A percentile compares a stretch with the other conserved stretches of the same genome.
These are phyloP conservation scores for Enhydra lutris DNA, from an alignment of 2,113 vertebrate species.

Conservation along the genomic window DNA sequence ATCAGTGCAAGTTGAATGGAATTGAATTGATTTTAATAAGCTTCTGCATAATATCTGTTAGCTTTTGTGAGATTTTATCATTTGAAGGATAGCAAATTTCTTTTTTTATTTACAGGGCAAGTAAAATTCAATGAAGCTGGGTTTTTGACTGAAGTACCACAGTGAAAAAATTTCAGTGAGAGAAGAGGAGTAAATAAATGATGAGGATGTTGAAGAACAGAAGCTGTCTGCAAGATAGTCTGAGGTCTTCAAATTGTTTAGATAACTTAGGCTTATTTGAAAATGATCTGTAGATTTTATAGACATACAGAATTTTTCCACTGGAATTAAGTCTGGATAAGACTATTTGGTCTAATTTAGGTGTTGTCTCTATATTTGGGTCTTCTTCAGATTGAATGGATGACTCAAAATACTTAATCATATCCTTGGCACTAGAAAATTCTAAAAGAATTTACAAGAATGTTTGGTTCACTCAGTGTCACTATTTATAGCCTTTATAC, in stretches of 20 bases:
- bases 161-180: neutral
- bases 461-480: neutral
- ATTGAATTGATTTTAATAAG: neutral
- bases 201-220: neutral
- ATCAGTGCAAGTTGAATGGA: neutral
- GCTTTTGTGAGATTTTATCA: neutral
- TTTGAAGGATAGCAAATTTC: neutral
- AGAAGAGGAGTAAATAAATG: neutral
- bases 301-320: neutral
- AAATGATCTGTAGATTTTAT: neutral
- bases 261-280: neutral
- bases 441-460: neutral
- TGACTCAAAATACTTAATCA: neutral
- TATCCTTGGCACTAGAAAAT: neutral
- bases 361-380: neutral
- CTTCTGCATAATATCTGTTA: neutral
- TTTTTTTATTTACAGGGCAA: neutral
- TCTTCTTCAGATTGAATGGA: neutral
- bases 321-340: neutral
- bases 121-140: neutral
- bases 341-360: neutral
- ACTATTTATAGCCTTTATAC: neutral
- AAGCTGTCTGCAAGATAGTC: neutral
- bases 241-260: neutral
- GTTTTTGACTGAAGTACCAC: neutral